These are phyloP conservation scores for Hemiscyllium ocellatum DNA, from an alignment of 2,113 vertebrate species.

Conservation along the genomic window DNA sequence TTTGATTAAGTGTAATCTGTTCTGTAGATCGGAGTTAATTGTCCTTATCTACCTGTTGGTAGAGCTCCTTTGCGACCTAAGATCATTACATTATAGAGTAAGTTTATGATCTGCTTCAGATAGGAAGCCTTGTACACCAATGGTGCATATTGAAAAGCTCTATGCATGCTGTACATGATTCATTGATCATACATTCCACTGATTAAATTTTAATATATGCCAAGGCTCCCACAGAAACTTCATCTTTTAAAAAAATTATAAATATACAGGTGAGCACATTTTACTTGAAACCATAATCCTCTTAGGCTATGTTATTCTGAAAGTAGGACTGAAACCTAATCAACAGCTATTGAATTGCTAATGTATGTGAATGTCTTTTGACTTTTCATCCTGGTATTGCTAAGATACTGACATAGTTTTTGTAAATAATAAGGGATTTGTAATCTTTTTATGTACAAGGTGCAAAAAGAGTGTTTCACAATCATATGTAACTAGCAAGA, in stretches of 20 bases:
- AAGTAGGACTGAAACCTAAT: slow-evolving; percentile 3
- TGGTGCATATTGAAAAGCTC: background rate
- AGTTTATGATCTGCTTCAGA: background rate
- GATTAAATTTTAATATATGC: background rate
- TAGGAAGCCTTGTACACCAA: background rate
- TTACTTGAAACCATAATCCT: background rate
- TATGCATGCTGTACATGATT: background rate
- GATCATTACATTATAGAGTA: background rate
- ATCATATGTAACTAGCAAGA: too few relatives aligned
- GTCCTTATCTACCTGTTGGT: background rate
- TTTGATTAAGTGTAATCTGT: background rate
- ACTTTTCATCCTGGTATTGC: background rate
- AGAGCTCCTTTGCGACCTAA: background rate
- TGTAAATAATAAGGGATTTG: background rate
- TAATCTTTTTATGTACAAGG: too few relatives aligned
- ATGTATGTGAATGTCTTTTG: background rate
- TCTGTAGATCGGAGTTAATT: background rate
- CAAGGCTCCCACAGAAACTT: background rate
- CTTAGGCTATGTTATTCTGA: background rate
- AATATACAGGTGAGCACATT: background rate
- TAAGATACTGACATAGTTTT: background rate
- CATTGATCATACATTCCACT: background rate
- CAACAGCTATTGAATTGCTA: background rate
- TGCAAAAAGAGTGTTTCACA: too few relatives aligned
- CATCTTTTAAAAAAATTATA: background rate